Evolutionary conservation across 2,888 invertebrate species (phyloP), one percentile per base, ranked within the genome.

Genomic region (Epicampocera succincta): DNA sequence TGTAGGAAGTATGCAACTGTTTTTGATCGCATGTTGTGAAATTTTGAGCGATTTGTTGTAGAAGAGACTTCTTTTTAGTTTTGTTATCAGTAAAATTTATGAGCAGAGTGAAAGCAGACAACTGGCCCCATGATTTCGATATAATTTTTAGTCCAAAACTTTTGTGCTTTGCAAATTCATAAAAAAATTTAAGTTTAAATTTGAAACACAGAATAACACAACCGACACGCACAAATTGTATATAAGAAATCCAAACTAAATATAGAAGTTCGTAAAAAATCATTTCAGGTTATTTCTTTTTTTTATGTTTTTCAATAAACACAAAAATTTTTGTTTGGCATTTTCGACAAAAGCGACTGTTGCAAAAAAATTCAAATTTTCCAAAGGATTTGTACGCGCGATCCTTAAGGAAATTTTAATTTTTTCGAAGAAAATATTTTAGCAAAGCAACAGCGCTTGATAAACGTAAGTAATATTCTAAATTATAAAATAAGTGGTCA

Each of bases 381-480:
- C 56, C 5, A 3, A n/a, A 44, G 63, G 17, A 33, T 9, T 12
- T 19, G 12, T 11, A 6, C 8, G 3, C 8, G 12, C 11, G 17
- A 9, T 5, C 50, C 54, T 12, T 19, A 21, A n/a, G 33, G 17
- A 69, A 72, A 68, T 56, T n/a, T 66, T 56, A 75, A 66, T 72
- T 80, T 66, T 65, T 73, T 61, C 66, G 33, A 65, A 63, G 52
- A 52, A 11, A 29, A 42, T n/a, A 15, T 44, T 44, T 15, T 13
- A 48, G 44, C 13, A 38, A 58, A 33, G 52, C 80, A 80, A 66
- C 74, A 73, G 68, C 50, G 81, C 81, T 78, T 29, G 71, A 66
- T 44, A 82, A 77, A 82, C 81, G 81, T 82, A 82, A 82, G 71
- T 78, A 82, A 82, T 82, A 82, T 82, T 82, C 81, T 82, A 82